Base-by-base conservation (phyloP, 2,113 vertebrate genomes). In the Sebastes schlegelii region DNA sequence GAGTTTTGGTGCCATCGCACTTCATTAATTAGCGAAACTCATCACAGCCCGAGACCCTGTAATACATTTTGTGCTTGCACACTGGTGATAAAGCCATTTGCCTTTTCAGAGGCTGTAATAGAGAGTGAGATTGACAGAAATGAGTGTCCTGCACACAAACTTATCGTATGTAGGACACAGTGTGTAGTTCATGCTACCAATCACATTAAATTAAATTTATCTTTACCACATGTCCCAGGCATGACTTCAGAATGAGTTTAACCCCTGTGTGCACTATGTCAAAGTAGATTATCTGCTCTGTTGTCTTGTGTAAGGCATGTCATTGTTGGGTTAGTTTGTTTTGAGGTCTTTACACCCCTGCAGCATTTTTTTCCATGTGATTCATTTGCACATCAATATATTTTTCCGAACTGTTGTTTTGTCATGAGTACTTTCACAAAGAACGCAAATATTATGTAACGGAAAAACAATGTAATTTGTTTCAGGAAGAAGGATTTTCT, bases 1-100 rank as follows among this genome's bases (percentile, higher is more conserved):
- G 78, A 80, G 26, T 55, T 71, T 45, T 76, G 62, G 68, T 81
- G 79, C 49, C 67, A 84, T 79, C 68, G 65, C 73, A 81, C 69
- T 80, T 72, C 51, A 90, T 91, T 91, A 91, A 90, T 90, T 84
- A 83, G 79, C 6, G 4, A 77, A 86, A 86, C 83, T 72, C 79
- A 85, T 93, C 86, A 83, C 83, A 85, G 79, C 61, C 43, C 1
- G 10, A 8, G 52, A 64, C 21, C 57, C 40, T 34, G 69, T 43
- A 61, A 74, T 74, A 55, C 65, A 74, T 77, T 73, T 63, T 60
- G 67, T 62, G 80, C 77, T 71, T 83, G 81, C 43, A 45, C 60
- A 14, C 63, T 85, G 49, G 78, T 85, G 80, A 90, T 84, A 82
- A 89, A 79, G 74, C 71, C 73, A 77, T 85, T 86, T 80, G 67